These are phyloP conservation scores for Megaleporinus macrocephalus DNA, from an alignment of 2,113 vertebrate species.

Conservation along the genomic window DNA sequence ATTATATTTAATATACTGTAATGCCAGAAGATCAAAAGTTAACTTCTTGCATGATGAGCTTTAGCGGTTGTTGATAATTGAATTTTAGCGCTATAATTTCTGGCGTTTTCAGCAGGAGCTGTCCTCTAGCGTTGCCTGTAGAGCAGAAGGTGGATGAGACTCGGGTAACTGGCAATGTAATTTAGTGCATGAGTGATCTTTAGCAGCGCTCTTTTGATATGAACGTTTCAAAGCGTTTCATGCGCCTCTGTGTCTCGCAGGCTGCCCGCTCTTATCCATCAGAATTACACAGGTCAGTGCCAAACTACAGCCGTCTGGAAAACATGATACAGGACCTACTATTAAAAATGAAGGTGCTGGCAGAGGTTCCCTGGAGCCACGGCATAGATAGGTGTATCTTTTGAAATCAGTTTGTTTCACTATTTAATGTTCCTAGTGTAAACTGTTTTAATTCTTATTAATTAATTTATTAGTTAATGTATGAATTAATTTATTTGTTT, in stretches of 20 bases:
- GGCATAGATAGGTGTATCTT: too few relatives aligned
- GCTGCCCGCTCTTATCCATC: constrained; percentile 2
- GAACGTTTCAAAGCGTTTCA: constrained; percentile 7
- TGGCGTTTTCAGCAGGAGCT: constrained; percentile 4
- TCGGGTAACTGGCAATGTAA: constrained; percentile 18
- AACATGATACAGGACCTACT: background rate
- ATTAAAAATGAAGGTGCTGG: too few relatives aligned
- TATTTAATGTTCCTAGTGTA: too few relatives aligned
- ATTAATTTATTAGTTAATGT: too few relatives aligned
- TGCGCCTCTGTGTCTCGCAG: background rate
- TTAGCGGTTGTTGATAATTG: background rate
- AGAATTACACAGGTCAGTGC: constrained; percentile 39
- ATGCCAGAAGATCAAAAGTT: background rate
- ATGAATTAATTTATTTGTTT: too few relatives aligned
- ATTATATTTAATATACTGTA: background rate
- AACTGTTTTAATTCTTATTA: too few relatives aligned
- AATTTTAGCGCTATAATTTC: constrained; percentile 12
- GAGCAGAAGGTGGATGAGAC: constrained; percentile 21
- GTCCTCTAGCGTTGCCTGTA: constrained; percentile 16
- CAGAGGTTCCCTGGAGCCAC: too few relatives aligned
- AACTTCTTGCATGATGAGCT: background rate
- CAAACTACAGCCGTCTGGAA: background rate
- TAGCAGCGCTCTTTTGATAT: constrained; percentile 19
- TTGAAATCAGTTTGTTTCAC: too few relatives aligned
- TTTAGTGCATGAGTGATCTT: constrained; percentile 46